phyloP scores from a whole-genome alignment of 2,888 invertebrate species.

The Ctena decussata region DNA sequence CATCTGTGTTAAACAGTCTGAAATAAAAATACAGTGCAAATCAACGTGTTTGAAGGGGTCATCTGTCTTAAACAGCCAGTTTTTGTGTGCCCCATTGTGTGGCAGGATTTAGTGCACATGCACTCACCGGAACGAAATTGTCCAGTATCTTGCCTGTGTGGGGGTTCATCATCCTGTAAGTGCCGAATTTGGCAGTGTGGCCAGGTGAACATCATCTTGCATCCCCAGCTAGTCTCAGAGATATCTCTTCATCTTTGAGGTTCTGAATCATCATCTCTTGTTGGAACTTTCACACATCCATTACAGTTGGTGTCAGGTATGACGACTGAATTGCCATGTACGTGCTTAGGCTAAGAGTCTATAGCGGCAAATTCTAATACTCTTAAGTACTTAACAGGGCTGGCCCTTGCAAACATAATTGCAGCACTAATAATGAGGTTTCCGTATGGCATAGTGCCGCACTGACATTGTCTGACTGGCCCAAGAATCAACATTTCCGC shows the following conservation, averaged over 20 bases:
- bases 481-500: background rate
- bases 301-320: constrained; percentile 17
- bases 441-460: constrained; percentile 3
- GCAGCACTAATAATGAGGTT: constrained; percentile 6
- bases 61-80: no score
- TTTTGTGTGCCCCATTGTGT: no score
- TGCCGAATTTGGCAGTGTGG: constrained; percentile 19
- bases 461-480: background rate
- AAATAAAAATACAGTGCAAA: no score
- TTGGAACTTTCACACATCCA: background rate
- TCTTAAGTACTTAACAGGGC: constrained; percentile 1
- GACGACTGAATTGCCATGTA: background rate
- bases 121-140: background rate
- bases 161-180: background rate
- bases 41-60: no score
- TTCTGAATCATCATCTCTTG: background rate
- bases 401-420: constrained; percentile 1
- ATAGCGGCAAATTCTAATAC: background rate
- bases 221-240: constrained; percentile 10
- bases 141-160: background rate
- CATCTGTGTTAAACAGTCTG: no score
- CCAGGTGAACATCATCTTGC: constrained; percentile 25
- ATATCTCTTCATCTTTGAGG: background rate
- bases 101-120: no score
- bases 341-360: background rate